Base-by-base conservation (phyloP, 1,140 invertebrate species). In the Drosophila varians region DNA sequence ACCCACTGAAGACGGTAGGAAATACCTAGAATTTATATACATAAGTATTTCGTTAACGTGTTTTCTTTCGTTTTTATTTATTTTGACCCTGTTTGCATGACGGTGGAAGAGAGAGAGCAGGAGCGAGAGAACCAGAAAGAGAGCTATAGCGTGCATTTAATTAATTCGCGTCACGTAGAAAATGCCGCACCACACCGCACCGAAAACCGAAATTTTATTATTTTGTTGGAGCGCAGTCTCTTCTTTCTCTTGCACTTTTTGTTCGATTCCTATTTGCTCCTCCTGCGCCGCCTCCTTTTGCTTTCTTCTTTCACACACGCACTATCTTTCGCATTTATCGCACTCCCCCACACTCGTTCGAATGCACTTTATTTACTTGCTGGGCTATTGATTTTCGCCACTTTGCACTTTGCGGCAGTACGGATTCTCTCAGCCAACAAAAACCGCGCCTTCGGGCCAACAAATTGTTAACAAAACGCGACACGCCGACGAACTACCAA, bases 331-430 rank as follows among this genome's bases (percentile, higher is more conserved):
- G 47, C 56, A 26, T 53, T 64, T 42, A 16, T 34, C 36, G 60
- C 48, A 34, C 70, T 57, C 38, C 45, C 23, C 11, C 36, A 28
- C 19, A 14, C 49, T 54, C 48, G 34, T 45, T 64, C 62, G 74
- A 58, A 83, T 86, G 82, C 82, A 86, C 83, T 86, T 86, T 80
- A 86, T 88, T 88, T 66, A 83, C 71, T 83, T 75, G 78, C 82
- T 87, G 77, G 77, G 75, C 77, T 77, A 83, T 83, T 83, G 78
- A 83, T 83, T 83, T 83, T 71, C 78, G 70, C 61, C 77, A 77
- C 62, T 66, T 51, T 76, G 77, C 62, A 78, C 58, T 52, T 71
- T 31, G 14, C 28, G 28, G 28, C 28, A n/a, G 26, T 28, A 9
- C n/a, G 26, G 26, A 28, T 8, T 7, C 7, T 28, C 26, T n/a